Evolutionary conservation across 2,888 invertebrate genomes (phyloP), one percentile per base, ranked within the genome.

Genomic region (Desoria tigrina): DNA sequence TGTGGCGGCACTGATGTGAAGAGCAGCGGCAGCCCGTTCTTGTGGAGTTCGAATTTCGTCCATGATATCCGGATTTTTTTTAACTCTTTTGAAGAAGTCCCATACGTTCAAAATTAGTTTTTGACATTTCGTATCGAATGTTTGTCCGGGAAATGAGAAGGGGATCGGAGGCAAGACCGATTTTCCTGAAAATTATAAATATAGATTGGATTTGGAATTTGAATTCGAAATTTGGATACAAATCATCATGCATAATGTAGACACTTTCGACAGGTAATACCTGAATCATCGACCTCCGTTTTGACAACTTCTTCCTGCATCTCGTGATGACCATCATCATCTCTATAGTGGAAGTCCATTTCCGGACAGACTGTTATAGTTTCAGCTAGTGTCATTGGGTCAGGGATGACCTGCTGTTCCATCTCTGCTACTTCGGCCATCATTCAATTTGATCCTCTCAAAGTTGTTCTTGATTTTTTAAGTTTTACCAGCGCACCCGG

Each of bases 61-160:
- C 14, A 74, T 27, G 28, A 73, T 42, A 45, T 65, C 65, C 1
- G 74, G 73, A 66, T 74, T 73, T 27, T 68, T 72, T 62, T 72
- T 74, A 0, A 68, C 62, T n/a, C 71, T 61, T 45, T 73, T 68
- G 42, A 75, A 75, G 63, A 75, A 75, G 28, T 74, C 74, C 70
- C 73, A 73, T n/a, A 74, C 75, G 49, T 75, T 75, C 27, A 75
- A 61, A 49, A 75, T 75, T 3, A 75, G 54, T 27, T 75, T 75
- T 51, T 75, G 75, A 49, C 74, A 69, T 50, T 74, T 74, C 26
- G 66, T 66, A 53, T 69, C 74, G 61, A 75, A 75, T 37, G 71
- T 71, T 53, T 75, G 75, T n/a, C 75, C 75, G 1, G 75, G 67
- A 27, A 73, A 75, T 14, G 71, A 70, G 62, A 75, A 75, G 7